A percentile compares a stretch with the other conserved stretches of the same genome.
phyloP scores from a whole-genome alignment of 2,888 invertebrate species.

The Papilio demoleus region DNA sequence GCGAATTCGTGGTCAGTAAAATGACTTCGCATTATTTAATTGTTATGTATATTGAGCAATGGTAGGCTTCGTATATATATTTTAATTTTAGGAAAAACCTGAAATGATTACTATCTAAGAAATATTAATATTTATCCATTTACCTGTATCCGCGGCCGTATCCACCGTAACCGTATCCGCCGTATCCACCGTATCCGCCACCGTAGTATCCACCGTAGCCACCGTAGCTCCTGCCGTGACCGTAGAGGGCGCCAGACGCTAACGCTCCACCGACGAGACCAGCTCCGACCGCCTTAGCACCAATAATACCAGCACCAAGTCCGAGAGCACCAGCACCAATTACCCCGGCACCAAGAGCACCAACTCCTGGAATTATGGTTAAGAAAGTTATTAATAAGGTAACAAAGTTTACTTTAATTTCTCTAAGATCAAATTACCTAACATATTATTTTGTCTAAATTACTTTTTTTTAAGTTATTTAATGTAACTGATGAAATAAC shows the following conservation, averaged over 20 bases:
- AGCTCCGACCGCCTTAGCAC: slow-evolving; percentile 67
- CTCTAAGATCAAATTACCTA: too few species aligned
- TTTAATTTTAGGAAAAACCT: too few species aligned
- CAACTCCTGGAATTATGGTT: slow-evolving; percentile 51
- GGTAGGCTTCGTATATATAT: too few species aligned
- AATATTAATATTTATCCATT: neutral
- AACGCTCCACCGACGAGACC: slow-evolving; percentile 71
- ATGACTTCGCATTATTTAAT: too few species aligned
- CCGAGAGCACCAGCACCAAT: slow-evolving; percentile 56
- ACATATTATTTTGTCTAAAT: too few species aligned
- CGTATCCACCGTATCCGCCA: slow-evolving; percentile 39
- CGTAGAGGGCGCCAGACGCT: slow-evolving; percentile 56
- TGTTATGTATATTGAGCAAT: too few species aligned
- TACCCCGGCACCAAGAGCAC: slow-evolving; percentile 56
- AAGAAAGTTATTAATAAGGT: too few species aligned
- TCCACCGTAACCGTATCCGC: slow-evolving; percentile 42
- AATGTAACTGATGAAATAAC: slow-evolving; percentile 8
- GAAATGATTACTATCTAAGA: too few species aligned
- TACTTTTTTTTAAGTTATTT: too few species aligned
- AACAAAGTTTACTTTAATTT: too few species aligned
- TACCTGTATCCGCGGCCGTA: slow-evolving; percentile 32
- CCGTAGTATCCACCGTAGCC: slow-evolving; percentile 46
- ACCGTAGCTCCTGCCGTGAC: slow-evolving; percentile 52
- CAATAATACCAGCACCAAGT: slow-evolving; percentile 63
- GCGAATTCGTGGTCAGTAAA: too few species aligned